Evolutionary conservation across 1,140 invertebrate species (phyloP).

Genomic region (Leptonema lineaticorne): DNA sequence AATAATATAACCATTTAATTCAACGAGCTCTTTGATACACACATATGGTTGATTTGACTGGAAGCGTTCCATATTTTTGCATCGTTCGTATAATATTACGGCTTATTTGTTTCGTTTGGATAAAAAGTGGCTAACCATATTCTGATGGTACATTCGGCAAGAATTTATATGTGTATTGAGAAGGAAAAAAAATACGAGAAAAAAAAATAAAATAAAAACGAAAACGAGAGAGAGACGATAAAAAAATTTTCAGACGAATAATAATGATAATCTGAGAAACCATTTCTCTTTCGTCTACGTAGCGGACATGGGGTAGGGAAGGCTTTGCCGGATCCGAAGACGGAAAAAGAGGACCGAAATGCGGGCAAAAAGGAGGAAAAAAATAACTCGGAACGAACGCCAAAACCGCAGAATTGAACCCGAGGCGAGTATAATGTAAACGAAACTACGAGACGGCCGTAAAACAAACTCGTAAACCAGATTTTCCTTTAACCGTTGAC

Average conservation of each 20-base stretch:
- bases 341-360: background rate
- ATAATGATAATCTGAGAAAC: constrained; percentile 23
- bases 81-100: constrained; percentile 31
- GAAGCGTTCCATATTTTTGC: constrained; percentile 31
- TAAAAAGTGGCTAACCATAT: constrained; percentile 28
- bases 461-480: constrained; percentile 1
- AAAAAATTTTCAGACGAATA: constrained; percentile 15
- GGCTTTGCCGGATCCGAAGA: background rate
- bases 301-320: too few species aligned
- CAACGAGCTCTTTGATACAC: constrained; percentile 10
- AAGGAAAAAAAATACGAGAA: too few species aligned
- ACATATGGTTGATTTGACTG: constrained; percentile 25
- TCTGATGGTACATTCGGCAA: constrained; percentile 25
- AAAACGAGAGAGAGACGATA: constrained; percentile 16
- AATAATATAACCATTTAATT: constrained; percentile 28
- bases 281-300: constrained; percentile 2
- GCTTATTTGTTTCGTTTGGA: constrained; percentile 28
- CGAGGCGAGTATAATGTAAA: constrained; percentile 6
- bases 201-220: too few species aligned
- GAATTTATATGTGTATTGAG: too few species aligned
- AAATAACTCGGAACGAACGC: background rate
- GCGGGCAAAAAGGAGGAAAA: background rate
- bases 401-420: background rate
- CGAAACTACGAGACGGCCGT: background rate
- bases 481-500: background rate